phyloP scores from a whole-genome alignment of 2,888 invertebrate species.

The Tortrix viridana region DNA sequence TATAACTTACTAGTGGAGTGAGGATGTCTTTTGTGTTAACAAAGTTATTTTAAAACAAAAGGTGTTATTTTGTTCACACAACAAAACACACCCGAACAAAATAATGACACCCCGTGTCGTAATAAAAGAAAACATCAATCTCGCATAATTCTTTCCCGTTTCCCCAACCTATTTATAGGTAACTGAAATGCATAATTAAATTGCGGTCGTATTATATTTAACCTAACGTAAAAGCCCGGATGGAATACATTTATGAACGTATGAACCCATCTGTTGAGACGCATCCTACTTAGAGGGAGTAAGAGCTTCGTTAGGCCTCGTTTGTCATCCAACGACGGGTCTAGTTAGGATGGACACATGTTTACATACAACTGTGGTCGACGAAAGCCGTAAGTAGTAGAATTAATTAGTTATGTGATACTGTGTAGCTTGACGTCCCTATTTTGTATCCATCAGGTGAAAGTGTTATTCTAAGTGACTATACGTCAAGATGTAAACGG shows the following conservation, averaged over 20 bases:
- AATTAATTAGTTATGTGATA: conserved; percentile 4
- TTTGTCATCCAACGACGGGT: background rate
- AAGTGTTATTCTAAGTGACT: too few species aligned
- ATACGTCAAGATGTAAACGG: too few species aligned
- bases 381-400: background rate
- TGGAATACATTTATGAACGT: conserved; percentile 10
- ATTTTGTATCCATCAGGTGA: too few species aligned
- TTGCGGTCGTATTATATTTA: conserved; percentile 12
- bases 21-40: too few species aligned
- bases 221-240: conserved; percentile 11
- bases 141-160: background rate
- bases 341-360: background rate
- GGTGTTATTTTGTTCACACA: too few species aligned
- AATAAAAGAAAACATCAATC: background rate
- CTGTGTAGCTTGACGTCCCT: too few species aligned
- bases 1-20: too few species aligned
- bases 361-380: background rate
- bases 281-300: background rate
- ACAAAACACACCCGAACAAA: too few species aligned
- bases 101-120: background rate
- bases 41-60: too few species aligned
- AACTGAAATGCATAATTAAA: conserved; percentile 19
- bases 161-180: conserved; percentile 6
- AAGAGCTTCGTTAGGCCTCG: background rate
- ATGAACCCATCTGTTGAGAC: conserved; percentile 6